Base-by-base conservation (phyloP, 2,113 vertebrate genomes). In the Clinocottus analis region DNA sequence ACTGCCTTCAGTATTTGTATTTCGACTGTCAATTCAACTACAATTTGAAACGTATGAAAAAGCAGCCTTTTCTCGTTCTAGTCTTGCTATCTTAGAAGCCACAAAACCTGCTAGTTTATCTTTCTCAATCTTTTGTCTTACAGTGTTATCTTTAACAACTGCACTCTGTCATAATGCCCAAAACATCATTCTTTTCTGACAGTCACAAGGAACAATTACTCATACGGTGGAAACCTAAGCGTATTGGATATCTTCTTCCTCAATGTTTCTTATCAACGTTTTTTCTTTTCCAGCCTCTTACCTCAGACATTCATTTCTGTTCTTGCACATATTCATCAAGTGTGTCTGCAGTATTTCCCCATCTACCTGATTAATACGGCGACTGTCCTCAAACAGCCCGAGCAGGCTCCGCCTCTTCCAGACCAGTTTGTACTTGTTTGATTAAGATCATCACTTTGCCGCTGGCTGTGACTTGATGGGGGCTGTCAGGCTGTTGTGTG, bases 341-440 rank as follows among this genome's bases (percentile, higher is more conserved):
- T 1, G 0, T 25, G 31, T 62, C 17, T 71, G 41, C 73, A 72
- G 73, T 51, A 84, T 69, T n/a, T 87, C 45, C 25, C 78, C 64
- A 4, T 78, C 47, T 55, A 63, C 63, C 49, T 23, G 49, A 53
- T 53, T 10, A 23, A 39, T 87, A 6, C 23, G 72, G 17, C 43
- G 76, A 71, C 17, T 68, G 7, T 56, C 67, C 6, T 19, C 45
- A 2, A n/a, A 27, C 39, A 21, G 53, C 12, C 39, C 13, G 10
- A 23, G 29, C 5, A 23, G 9, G 16, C 49, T 49, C 37, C 35
- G 43, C 62, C 69, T 5, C 27, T 47, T 68, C 70, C 35, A 63
- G 47, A 82, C 87, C 55, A 60, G 81, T 86, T 84, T 74, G 64
- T 82, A 88, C 87, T 85, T 89, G 83, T 88, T 76, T n/a, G 69